A percentile compares a stretch with the other conserved stretches of the same genome.
These are phyloP conservation scores for Acleris holmiana DNA, from an alignment of 2,888 invertebrate genomes.

Conservation along the genomic window DNA sequence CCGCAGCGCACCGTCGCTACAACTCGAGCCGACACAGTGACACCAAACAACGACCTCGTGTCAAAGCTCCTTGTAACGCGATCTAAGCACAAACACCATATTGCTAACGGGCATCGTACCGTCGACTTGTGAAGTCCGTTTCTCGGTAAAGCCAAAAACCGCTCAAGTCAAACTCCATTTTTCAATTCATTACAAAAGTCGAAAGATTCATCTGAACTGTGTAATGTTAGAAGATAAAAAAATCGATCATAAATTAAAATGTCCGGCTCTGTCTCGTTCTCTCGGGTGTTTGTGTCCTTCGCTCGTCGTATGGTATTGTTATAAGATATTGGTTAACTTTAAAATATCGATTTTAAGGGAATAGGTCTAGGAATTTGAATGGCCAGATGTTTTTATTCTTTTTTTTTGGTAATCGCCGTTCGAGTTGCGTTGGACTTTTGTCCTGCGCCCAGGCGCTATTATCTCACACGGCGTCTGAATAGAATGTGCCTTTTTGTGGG, in stretches of 20 bases:
- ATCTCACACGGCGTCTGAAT: slow-evolving; percentile 75
- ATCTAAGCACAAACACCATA: slow-evolving; percentile 68
- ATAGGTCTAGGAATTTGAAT: slow-evolving; percentile 69
- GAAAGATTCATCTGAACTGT: slow-evolving; percentile 78
- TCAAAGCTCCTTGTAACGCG: slow-evolving; percentile 69
- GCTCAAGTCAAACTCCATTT: slow-evolving; percentile 70
- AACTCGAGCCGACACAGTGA: slow-evolving; percentile 64
- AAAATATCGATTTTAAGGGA: slow-evolving; percentile 77
- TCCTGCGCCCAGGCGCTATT: slow-evolving; percentile 75
- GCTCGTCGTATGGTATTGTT: slow-evolving; percentile 62
- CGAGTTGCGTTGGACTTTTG: slow-evolving; percentile 77
- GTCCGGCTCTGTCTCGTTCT: slow-evolving; percentile 66
- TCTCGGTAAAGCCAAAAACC: slow-evolving; percentile 79
- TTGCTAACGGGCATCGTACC: slow-evolving; percentile 59
- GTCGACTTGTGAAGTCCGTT: slow-evolving; percentile 82
- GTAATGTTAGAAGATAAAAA: slow-evolving; percentile 67
- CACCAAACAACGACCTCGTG: slow-evolving; percentile 64
- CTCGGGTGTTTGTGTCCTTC: slow-evolving; percentile 60
- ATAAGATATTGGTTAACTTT: slow-evolving; percentile 74
- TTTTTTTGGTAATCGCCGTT: slow-evolving; percentile 63
- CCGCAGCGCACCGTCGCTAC: slow-evolving; percentile 62
- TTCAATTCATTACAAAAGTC: slow-evolving; percentile 81
- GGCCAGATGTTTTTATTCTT: slow-evolving; percentile 75
- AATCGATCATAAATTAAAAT: slow-evolving; percentile 81
- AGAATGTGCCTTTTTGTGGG: slow-evolving; percentile 74